Base-by-base conservation (phyloP, 53 echinoderm and acorn worm genomes). In the Actinopyga echinites region DNA sequence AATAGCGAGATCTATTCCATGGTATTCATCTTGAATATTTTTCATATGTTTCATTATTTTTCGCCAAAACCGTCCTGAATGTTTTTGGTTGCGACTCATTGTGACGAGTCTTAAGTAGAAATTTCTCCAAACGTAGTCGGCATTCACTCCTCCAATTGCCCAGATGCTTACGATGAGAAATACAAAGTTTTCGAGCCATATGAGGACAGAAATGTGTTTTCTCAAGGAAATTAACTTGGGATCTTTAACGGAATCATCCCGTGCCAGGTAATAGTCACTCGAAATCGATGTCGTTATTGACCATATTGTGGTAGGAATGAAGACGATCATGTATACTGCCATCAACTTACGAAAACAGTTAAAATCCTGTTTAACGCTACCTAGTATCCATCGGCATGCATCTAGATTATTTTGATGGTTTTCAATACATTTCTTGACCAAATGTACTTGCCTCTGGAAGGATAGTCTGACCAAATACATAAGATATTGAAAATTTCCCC, bases 401-500 rank as follows among this genome's bases (percentile, higher is more conserved):
- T 91, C 94, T 28, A 89, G 56, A 29, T 91, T 25, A 15, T 87
- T 65, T 64, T 79, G 64, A 45, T 94, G 87, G 1, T 61, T 56
- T 65, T 86, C 82, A 37, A 94, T 62, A 74, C 89, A 91, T 26
- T 63, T 32, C 65, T 85, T 5, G 25, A 91, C 91, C 21, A 94
- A 84, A 19, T 66, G 59, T 4, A 91, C 84, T 63, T 94, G 94
- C n/a, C 69, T 69, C 30, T 84, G 43, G 20, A 94, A 89, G 2
- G 94, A 93, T n/a, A 79, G 23, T 38, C 94, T 86, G 54, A 89
- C 25, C 4, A 94, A 81, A 54, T 69, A 69, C 29, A 94, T 84
- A 35, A 94, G 73, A 52, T 94, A 94, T 12, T 86, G 91, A 85
- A 94, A 94, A 64, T 63, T 28, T 3, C 94, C 94, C 53, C 80